Evolutionary conservation across 2,888 invertebrate species (phyloP).

Genomic region (Brassicogethes aeneus): DNA sequence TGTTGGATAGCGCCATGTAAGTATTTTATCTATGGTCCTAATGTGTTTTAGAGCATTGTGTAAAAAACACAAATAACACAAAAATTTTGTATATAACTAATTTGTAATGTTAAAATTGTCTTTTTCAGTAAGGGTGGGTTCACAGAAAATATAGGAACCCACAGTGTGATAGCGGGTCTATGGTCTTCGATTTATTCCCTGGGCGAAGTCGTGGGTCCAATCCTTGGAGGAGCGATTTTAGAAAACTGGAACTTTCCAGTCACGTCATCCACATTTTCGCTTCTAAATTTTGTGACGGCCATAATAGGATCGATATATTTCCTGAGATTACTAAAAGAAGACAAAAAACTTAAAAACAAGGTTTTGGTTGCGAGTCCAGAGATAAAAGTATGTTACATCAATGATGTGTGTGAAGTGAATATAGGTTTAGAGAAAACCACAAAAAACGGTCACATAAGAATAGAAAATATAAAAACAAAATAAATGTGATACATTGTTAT

Average conservation of each 20-base stretch:
- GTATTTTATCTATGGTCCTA: slow-evolving; percentile 34
- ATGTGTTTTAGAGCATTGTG: slow-evolving; percentile 2
- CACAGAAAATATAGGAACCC: slow-evolving; percentile 56
- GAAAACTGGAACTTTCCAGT: slow-evolving; percentile 58
- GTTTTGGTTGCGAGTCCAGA: too few species aligned
- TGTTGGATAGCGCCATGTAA: slow-evolving; percentile 63
- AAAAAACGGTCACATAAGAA: slow-evolving; percentile 12
- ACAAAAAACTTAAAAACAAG: too few species aligned
- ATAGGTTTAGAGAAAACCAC: slow-evolving; percentile 11
- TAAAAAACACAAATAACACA: slow-evolving; percentile 6
- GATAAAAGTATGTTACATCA: slow-evolving; percentile 3
- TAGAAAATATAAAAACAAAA: too few species aligned
- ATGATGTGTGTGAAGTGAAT: slow-evolving; percentile 9
- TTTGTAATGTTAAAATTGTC: too few species aligned
- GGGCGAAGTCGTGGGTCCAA: slow-evolving; percentile 61
- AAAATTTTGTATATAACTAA: too few species aligned
- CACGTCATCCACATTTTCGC: slow-evolving; percentile 56
- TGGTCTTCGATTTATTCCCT: slow-evolving; percentile 68
- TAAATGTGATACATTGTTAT: too few species aligned
- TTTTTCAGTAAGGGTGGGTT: slow-evolving; percentile 55
- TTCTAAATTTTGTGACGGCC: slow-evolving; percentile 47
- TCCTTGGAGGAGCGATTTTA: slow-evolving; percentile 54
- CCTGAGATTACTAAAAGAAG: too few species aligned
- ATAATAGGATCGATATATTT: slow-evolving; percentile 23
- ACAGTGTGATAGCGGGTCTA: slow-evolving; percentile 64